Percentiles rank a stretch among this genome's conserved stretches.
phyloP scores from a whole-genome alignment of 2,113 vertebrate genomes.

The Heteronetta atricapilla region DNA sequence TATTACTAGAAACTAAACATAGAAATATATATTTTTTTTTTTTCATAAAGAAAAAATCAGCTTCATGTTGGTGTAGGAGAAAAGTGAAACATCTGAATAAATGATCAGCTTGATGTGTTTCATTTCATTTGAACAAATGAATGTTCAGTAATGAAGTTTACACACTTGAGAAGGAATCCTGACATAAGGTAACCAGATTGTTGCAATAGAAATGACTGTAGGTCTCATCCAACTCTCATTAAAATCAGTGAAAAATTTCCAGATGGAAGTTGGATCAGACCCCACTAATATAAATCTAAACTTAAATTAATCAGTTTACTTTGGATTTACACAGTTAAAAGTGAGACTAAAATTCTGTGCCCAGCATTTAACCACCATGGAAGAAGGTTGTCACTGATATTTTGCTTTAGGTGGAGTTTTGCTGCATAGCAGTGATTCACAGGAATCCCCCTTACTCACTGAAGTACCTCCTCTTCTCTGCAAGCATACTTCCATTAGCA shows the following conservation, averaged over 20 bases:
- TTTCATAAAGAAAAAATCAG: neutral
- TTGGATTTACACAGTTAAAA: neutral
- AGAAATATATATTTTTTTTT: neutral
- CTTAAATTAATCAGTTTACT: neutral
- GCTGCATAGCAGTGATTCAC: neutral
- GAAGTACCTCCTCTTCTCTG: neutral
- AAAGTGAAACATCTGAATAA: neutral
- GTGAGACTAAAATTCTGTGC: neutral
- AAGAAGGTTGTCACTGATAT: neutral
- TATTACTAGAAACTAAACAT: neutral
- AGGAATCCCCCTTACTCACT: neutral
- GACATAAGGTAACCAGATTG: conserved; percentile 38
- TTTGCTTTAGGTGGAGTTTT: neutral
- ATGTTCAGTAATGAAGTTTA: neutral
- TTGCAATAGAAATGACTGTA: neutral
- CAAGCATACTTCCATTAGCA: neutral
- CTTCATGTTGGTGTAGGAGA: neutral
- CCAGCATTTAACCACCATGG: neutral
- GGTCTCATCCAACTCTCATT: neutral
- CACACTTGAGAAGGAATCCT: neutral
- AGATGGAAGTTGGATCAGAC: neutral
- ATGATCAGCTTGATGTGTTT: neutral
- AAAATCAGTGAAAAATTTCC: conserved; percentile 11
- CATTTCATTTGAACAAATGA: neutral
- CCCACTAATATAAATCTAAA: neutral